Evolutionary conservation across 2,888 invertebrate species (phyloP).

Genomic region (Himalopsyche kuldschensis): DNA sequence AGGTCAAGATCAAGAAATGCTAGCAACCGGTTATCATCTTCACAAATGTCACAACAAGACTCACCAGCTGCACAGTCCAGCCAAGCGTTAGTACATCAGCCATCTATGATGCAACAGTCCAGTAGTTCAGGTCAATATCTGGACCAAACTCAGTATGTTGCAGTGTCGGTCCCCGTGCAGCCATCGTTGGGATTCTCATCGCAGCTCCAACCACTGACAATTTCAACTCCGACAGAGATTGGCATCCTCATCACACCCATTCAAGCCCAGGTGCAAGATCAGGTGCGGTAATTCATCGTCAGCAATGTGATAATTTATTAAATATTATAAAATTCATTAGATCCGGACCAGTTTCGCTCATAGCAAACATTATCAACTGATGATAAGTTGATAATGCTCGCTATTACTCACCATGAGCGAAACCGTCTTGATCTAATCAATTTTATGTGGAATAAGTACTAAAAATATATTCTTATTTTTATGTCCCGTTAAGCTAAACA

Average conservation of each 20-base stretch:
- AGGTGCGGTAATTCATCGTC: conserved; percentile 48
- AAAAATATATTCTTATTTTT: no score
- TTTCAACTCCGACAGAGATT: conserved; percentile 41
- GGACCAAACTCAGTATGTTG: conserved; percentile 49
- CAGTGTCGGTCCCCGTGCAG: conserved; percentile 43
- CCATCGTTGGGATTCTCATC: conserved; percentile 49
- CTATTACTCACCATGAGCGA: no score
- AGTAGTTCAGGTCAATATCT: conserved; percentile 45
- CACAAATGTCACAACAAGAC: conserved; percentile 41
- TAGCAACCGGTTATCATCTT: conserved; percentile 42
- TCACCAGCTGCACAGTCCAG: conserved; percentile 35
- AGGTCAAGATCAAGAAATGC: conserved; percentile 44
- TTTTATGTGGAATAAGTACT: no score
- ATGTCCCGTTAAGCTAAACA: no score
- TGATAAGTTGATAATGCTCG: no score
- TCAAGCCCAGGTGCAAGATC: conserved; percentile 68
- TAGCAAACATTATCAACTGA: no score
- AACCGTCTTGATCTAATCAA: no score
- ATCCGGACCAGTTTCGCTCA: no score
- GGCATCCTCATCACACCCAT: conserved; percentile 41
- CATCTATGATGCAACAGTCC: conserved; percentile 42
- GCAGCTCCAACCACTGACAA: conserved; percentile 50
- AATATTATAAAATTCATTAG: no score
- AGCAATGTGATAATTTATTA: no score
- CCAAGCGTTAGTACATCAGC: conserved; percentile 39